These are phyloP conservation scores for Acanthoscelides obtectus DNA, from an alignment of 2,888 invertebrate genomes.

Conservation along the genomic window DNA sequence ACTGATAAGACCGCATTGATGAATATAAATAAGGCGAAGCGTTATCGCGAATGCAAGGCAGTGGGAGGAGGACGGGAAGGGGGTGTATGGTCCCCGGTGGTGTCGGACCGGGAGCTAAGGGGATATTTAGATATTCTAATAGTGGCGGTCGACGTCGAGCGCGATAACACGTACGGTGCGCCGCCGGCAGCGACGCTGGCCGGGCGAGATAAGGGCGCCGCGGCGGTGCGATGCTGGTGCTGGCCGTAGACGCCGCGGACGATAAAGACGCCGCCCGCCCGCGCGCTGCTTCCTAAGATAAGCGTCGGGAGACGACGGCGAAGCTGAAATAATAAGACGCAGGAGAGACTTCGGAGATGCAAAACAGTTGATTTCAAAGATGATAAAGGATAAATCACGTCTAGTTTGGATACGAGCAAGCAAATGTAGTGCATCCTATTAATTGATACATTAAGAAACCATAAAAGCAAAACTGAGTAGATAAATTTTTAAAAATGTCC, in stretches of 20 bases:
- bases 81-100: slow-evolving; percentile 17
- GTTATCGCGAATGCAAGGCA: slow-evolving; percentile 36
- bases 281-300: slow-evolving; percentile 39
- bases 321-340: slow-evolving; percentile 41
- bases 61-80: background rate
- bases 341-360: slow-evolving; percentile 22
- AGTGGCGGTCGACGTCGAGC: slow-evolving; percentile 42
- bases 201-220: slow-evolving; percentile 44
- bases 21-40: slow-evolving; percentile 48
- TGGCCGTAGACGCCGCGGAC: slow-evolving; percentile 31
- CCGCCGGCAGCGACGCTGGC: slow-evolving; percentile 36
- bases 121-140: slow-evolving; percentile 50
- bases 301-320: slow-evolving; percentile 38
- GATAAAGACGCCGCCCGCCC: slow-evolving; percentile 46
- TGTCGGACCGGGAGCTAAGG: slow-evolving; percentile 36
- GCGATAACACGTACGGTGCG: slow-evolving; percentile 43
- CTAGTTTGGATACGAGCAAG: no score
- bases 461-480: no score
- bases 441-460: no score
- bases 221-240: slow-evolving; percentile 44
- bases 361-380: background rate
- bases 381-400: no score
- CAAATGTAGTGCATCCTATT: no score
- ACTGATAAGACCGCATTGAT: slow-evolving; percentile 48
- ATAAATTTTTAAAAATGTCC: no score